Evolutionary conservation across 2,797 vertebrate genomes (phyloP), one percentile per base, ranked within the genome.

Genomic region (Tokudaia tokunoshimensis): DNA sequence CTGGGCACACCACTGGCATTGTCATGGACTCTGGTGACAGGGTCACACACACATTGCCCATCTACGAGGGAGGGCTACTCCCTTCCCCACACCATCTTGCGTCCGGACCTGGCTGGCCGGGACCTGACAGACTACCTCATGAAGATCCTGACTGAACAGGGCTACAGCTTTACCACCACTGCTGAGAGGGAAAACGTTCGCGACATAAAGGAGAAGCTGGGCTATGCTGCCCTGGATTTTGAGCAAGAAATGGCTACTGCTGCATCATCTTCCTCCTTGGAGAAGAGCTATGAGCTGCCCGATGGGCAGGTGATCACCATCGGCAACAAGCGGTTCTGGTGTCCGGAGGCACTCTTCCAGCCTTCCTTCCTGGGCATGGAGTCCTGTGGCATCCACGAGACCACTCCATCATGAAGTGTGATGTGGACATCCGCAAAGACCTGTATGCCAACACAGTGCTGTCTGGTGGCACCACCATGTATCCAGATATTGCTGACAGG

Each of bases 381-480:
- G 41, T 41, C 41, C 41, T 41, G 41, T 41, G 41, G 41, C 41
- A 41, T 41, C 41, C 41, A 41, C 41, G 41, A 41, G 41, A 99
- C 98, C 97, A 99, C 94, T 98, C 99, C 5, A 99, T 99, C 98
- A 99, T 99, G 99, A 99, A 99, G 97, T 99, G 99, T 0, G 99
- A 99, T 0, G 98, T 99, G 26, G 99, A 99, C 92, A 99, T 99
- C 98, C 97, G 98, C 84, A 99, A 99, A 98, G 99, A 99, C 94
- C 99, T 99, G 52, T 99, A 99, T 0, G 99, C 99, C 98, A 99
- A 99, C 99, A 99, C 99, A 0, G 99, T 99, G 84, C 98, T 99
- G 94, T 99, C 99, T 0, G 99, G 99, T 0, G 99, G 99, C 92
- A 99, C 99, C 99, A 99, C 99, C 98, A 99, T 99, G 99, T 99